Conservation (phyloP, 2,888 invertebrate genomes). For the Lapara coniferarum region DNA sequence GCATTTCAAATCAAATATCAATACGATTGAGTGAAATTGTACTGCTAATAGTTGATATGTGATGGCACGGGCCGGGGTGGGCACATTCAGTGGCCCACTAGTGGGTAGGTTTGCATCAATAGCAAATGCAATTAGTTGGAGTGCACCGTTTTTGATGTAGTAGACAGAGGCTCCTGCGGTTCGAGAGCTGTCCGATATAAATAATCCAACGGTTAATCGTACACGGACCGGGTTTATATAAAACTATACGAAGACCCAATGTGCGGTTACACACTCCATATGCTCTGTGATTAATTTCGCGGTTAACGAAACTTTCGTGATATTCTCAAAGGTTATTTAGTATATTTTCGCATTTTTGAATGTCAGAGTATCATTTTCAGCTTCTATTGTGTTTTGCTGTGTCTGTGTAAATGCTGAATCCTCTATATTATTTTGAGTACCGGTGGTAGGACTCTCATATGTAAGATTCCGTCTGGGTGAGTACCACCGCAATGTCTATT, state of each 20-base stretch:
- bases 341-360: too few relatives aligned
- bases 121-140: constrained; percentile 81
- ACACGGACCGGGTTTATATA: constrained; percentile 46
- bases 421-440: too few relatives aligned
- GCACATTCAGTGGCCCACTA: constrained; percentile 40
- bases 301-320: neutral
- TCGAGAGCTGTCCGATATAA: constrained; percentile 61
- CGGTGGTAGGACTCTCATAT: too few relatives aligned
- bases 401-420: too few relatives aligned
- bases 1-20: constrained; percentile 35
- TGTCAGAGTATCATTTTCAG: too few relatives aligned
- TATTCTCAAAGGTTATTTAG: too few relatives aligned
- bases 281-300: neutral
- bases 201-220: constrained; percentile 63
- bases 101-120: constrained; percentile 67
- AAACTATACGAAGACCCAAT: constrained; percentile 38
- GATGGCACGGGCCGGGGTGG: constrained; percentile 31
- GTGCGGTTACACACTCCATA: constrained; percentile 9
- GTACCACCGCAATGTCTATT: too few relatives aligned
- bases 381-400: neutral
- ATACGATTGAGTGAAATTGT: constrained; percentile 43
- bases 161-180: constrained; percentile 55
- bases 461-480: too few relatives aligned
- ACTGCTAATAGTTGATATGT: constrained; percentile 49
- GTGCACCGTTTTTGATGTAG: constrained; percentile 82